phyloP scores from a whole-genome alignment of 2,113 vertebrate genomes.

The Plecturocebus donacophilus region DNA sequence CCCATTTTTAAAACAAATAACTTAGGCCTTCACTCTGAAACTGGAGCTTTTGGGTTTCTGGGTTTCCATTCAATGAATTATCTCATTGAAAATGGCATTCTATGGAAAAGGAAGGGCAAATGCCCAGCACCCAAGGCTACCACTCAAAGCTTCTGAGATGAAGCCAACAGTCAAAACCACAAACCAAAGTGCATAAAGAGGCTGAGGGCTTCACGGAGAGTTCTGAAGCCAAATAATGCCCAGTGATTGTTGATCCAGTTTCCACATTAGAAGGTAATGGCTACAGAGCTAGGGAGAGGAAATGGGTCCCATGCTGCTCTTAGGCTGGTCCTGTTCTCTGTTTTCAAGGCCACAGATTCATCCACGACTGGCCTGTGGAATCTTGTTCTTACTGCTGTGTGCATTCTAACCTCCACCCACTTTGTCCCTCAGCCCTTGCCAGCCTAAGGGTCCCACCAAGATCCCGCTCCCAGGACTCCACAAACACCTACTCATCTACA shows the following conservation, averaged over 20 bases:
- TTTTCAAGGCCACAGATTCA: not conserved
- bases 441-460: not conserved
- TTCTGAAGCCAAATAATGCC: not conserved
- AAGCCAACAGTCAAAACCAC: not conserved
- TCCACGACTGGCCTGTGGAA: not conserved
- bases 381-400: not conserved
- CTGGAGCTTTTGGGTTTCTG: not conserved
- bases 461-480: not conserved
- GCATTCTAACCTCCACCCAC: not conserved
- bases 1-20: not conserved
- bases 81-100: not conserved
- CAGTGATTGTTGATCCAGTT: not conserved
- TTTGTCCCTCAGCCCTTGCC: not conserved
- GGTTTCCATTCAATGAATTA: rapidly evolving
- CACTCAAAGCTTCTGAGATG: not conserved
- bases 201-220: not conserved
- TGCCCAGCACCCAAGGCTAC: not conserved
- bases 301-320: not conserved
- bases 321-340: not conserved
- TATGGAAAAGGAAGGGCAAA: not conserved
- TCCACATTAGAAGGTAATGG: not conserved
- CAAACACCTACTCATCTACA: not conserved
- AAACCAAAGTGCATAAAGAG: not conserved
- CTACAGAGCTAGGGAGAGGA: not conserved
- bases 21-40: not conserved